Conservation (phyloP, 2,113 vertebrate species). For the Felis catus region F.catus_Fca126_mat1.0 CM031423.1:77363501-77364000, state of each 20-base stretch:
- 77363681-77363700: no score
- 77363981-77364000: not conserved
- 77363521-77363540: not conserved
- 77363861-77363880: fast-evolving
- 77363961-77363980: not conserved
- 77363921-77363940: not conserved
- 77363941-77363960: not conserved
- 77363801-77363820: not conserved
- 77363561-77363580: not conserved
- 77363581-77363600: not conserved
- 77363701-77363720: not conserved
- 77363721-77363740: not conserved
- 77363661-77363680: not conserved
- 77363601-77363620: not conserved
- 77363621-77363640: not conserved
- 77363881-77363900: not conserved
- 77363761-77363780: not conserved
- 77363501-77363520: not conserved
- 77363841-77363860: not conserved
- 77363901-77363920: not conserved
- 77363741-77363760: not conserved
- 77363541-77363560: not conserved
- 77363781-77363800: not conserved
- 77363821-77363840: not conserved
- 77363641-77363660: not conserved